A percentile compares a stretch with the other conserved stretches of the same genome.
Evolutionary conservation across 2,888 invertebrate species (phyloP).

Genomic region (Eristalinus aeneus): DNA sequence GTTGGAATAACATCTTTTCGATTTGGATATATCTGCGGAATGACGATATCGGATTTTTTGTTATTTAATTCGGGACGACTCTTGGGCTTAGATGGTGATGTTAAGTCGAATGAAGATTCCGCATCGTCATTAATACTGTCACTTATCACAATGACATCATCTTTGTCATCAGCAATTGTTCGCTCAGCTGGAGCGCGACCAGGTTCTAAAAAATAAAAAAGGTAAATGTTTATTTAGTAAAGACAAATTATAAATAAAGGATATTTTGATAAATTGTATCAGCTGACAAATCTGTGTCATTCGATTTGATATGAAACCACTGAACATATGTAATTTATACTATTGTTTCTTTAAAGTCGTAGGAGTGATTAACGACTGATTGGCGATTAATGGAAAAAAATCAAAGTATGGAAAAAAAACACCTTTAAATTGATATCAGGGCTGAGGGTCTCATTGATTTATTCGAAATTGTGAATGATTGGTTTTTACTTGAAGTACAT

Average conservation of each 20-base stretch:
- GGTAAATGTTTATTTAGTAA: neutral
- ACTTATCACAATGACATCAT: slow-evolving; percentile 63
- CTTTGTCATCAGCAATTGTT: slow-evolving; percentile 33
- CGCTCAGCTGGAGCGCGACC: slow-evolving; percentile 4
- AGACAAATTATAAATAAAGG: neutral
- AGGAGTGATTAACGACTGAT: too few species aligned
- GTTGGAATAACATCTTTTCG: slow-evolving; percentile 2
- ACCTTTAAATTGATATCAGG: too few species aligned
- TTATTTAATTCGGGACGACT: slow-evolving; percentile 17
- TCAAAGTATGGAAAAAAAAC: too few species aligned
- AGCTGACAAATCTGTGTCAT: neutral
- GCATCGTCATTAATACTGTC: slow-evolving; percentile 55
- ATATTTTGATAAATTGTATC: too few species aligned
- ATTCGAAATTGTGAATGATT: too few species aligned
- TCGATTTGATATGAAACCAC: neutral
- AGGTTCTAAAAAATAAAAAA: slow-evolving; percentile 10
- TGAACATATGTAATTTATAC: neutral
- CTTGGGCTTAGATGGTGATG: slow-evolving; percentile 17
- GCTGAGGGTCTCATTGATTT: too few species aligned
- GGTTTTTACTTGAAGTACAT: too few species aligned
- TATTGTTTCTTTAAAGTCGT: neutral
- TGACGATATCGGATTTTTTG: slow-evolving; percentile 4
- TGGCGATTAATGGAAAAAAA: too few species aligned
- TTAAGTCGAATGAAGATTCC: slow-evolving; percentile 4
- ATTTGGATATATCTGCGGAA: slow-evolving; percentile 15